A percentile compares a stretch with the other conserved stretches of the same genome.
Evolutionary conservation across 2,113 vertebrate species (phyloP).

Genomic region (Zosterops lateralis): DNA sequence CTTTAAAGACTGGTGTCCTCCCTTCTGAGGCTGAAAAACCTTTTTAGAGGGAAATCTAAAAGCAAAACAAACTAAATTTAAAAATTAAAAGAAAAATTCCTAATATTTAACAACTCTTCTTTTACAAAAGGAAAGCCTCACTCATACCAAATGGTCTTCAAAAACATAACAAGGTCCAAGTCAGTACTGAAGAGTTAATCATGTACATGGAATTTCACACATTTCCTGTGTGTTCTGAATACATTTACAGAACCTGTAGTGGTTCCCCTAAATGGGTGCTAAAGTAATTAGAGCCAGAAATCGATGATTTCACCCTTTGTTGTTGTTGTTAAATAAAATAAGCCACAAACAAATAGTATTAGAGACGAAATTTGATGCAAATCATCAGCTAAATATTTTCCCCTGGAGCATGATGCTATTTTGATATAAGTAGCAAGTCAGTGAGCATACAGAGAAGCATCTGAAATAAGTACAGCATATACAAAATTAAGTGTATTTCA

Average conservation of each 20-base stretch:
- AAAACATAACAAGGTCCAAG: background rate
- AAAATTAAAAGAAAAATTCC: background rate
- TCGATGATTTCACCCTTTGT: accelerated
- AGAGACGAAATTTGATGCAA: background rate
- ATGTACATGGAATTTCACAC: background rate
- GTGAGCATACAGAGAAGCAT: background rate
- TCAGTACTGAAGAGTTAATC: background rate
- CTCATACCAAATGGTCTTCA: background rate
- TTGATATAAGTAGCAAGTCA: background rate
- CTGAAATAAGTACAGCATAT: background rate
- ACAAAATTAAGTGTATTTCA: background rate
- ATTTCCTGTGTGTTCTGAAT: background rate
- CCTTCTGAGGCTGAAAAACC: background rate
- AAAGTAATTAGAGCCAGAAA: background rate
- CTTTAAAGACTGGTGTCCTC: background rate
- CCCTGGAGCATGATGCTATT: background rate
- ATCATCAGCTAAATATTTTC: background rate
- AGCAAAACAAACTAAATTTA: background rate
- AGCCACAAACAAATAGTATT: background rate
- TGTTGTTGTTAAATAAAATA: background rate
- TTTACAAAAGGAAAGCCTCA: background rate
- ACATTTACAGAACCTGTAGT: background rate
- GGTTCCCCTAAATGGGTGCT: background rate
- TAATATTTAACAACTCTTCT: background rate
- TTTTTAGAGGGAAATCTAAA: background rate